Conservation (phyloP, 2,888 invertebrate genomes). For the Ariolimax columbianus region DNA sequence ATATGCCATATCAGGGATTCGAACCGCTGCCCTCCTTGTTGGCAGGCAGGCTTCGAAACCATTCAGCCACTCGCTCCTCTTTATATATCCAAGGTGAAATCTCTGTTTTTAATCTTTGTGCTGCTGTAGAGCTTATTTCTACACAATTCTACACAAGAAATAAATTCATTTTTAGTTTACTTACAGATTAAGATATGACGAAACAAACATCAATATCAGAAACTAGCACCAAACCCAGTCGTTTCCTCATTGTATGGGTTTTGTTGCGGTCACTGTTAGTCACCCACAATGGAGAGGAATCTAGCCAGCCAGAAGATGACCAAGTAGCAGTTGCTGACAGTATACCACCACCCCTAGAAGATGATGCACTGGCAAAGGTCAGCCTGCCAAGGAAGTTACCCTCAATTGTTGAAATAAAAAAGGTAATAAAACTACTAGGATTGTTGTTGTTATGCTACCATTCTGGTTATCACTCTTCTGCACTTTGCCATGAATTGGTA, state of each 20-base stretch:
- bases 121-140: too few species aligned
- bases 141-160: too few species aligned
- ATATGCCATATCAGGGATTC: too few species aligned
- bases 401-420: conserved; percentile 71
- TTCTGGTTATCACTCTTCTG: too few species aligned
- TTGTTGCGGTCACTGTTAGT: conserved; percentile 43
- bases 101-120: too few species aligned
- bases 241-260: conserved; percentile 10
- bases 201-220: not conserved
- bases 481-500: too few species aligned
- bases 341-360: conserved; percentile 23
- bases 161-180: not conserved
- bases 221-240: conserved; percentile 19
- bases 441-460: too few species aligned
- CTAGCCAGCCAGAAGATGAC: conserved; percentile 24
- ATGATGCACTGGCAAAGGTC: conserved; percentile 51
- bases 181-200: conserved; percentile 6
- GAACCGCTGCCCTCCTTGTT: too few species aligned
- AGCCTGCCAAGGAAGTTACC: conserved; percentile 61
- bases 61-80: too few species aligned
- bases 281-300: conserved; percentile 42
- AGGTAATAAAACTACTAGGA: conserved; percentile 22
- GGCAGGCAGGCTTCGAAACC: too few species aligned
- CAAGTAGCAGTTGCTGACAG: conserved; percentile 15
- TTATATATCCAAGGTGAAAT: too few species aligned